Evolutionary conservation across 2,888 invertebrate genomes (phyloP).

Genomic region (Meloe dianella): DNA sequence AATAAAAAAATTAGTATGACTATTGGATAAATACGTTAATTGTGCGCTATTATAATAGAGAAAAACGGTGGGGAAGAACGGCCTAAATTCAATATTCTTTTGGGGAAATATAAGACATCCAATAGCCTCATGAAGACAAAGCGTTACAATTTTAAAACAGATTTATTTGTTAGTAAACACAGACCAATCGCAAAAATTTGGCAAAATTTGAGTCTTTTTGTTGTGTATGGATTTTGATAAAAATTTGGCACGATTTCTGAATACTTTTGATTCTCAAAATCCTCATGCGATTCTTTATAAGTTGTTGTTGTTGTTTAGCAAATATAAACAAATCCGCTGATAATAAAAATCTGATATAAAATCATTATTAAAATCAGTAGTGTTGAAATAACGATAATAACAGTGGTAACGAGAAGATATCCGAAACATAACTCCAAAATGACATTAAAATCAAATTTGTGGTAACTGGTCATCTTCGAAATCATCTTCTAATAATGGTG

Average conservation of each 20-base stretch:
- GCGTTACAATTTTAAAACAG: not conserved
- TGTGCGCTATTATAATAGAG: conserved; percentile 14
- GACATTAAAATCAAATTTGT: conserved; percentile 58
- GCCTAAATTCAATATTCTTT: not conserved
- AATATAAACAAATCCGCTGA: conserved; percentile 34
- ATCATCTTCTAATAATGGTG: conserved; percentile 76
- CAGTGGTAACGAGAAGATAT: conserved; percentile 39
- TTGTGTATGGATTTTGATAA: not conserved
- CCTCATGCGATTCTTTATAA: conserved; percentile 13
- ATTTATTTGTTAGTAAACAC: conserved; percentile 30
- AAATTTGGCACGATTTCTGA: conserved; percentile 28
- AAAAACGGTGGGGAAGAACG: not conserved
- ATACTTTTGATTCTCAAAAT: conserved; percentile 14
- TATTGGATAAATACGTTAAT: conserved; percentile 15
- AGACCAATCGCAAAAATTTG: conserved; percentile 44
- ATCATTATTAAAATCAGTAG: conserved; percentile 33
- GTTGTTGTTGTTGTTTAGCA: conserved; percentile 31
- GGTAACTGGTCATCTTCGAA: conserved; percentile 65
- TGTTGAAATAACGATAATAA: conserved; percentile 36
- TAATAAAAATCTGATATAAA: conserved; percentile 37
- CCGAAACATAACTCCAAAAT: conserved; percentile 35
- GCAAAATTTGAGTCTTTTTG: conserved; percentile 15
- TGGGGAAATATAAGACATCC: not conserved
- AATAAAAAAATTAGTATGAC: conserved; percentile 15
- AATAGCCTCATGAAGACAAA: conserved; percentile 17